Evolutionary conservation across 2,888 invertebrate species (phyloP).

Genomic region (Periphyllus acericola): DNA sequence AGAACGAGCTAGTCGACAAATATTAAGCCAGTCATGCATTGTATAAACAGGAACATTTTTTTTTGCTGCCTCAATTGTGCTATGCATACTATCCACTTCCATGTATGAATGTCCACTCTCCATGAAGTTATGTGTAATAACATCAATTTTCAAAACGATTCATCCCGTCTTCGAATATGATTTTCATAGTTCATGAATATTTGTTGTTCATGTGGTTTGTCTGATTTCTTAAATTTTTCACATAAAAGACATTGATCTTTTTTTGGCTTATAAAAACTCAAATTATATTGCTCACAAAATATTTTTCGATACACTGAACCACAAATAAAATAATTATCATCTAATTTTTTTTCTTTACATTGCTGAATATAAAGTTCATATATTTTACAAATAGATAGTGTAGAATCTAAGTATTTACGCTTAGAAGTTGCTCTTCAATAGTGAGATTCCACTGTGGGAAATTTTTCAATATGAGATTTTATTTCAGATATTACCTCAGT

Average conservation of each 20-base stretch:
- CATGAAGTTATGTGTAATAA: conserved; percentile 64
- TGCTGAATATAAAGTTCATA: conserved; percentile 19
- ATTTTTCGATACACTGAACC: conserved; percentile 34
- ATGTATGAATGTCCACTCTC: conserved; percentile 65
- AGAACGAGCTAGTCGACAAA: conserved; percentile 59
- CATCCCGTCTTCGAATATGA: too few species aligned
- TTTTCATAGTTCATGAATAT: neutral
- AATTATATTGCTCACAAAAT: conserved; percentile 55
- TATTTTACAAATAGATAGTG: conserved; percentile 22
- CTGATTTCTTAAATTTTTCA: conserved; percentile 44
- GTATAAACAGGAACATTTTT: conserved; percentile 63
- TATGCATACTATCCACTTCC: conserved; percentile 65
- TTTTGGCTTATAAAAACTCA: conserved; percentile 53
- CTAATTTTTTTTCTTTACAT: conserved; percentile 9
- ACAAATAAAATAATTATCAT: conserved; percentile 10
- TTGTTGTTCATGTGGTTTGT: conserved; percentile 28
- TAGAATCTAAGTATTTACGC: conserved; percentile 35
- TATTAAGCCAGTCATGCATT: conserved; percentile 63
- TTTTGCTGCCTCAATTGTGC: conserved; percentile 64
- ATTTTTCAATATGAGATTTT: conserved; percentile 27
- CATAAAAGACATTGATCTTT: conserved; percentile 60
- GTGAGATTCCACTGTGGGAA: conserved; percentile 23
- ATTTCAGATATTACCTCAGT: conserved; percentile 24
- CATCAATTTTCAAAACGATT: conserved; percentile 63
- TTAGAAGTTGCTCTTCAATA: conserved; percentile 39